Evolutionary conservation across 1,140 invertebrate genomes (phyloP), one percentile per base, ranked within the genome.

Genomic region (Littorina saxatilis): DNA sequence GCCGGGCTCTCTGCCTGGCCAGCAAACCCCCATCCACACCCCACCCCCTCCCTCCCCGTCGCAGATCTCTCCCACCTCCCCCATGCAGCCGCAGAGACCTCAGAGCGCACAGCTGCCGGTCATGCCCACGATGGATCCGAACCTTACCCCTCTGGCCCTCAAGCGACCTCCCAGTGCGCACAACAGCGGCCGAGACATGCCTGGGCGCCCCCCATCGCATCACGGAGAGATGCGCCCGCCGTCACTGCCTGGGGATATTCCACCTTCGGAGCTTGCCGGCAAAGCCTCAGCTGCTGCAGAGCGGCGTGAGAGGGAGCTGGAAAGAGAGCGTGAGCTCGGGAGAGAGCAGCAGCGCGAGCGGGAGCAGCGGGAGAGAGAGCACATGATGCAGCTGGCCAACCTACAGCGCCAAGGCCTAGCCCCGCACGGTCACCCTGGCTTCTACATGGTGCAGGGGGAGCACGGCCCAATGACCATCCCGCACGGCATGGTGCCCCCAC

Each of bases 111-210:
- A 79, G 61, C 75, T 80, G 0, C 82, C 82, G 17, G 83, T 70
- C 23, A 50, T 37, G 43, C 13, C 79, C 7, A n/a, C 39, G 15
- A 68, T 68, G 35, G 66, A 50, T 13, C 75, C 72, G 47, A 32
- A 47, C 63, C 74, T 68, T 15, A 47, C 55, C 58, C 70, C 70
- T 1, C 35, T 66, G 43, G 76, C 68, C 1, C 32, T 58, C 5
- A 87, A 88, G 61, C 83, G 86, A 72, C 86, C 84, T 43, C 86
- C 85, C 63, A 89, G 87, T 85, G 85, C 84, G 17, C 86, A 86
- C 82, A 86, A 66, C 63, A 80, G 73, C 17, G 15, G 29, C 47
- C 68, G 50, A 50, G 79, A 84, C 2, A 66, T 70, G 7, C 40
- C 70, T 17, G 80, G 47, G 9, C 70, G 81, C 1, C 82, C 75